These are phyloP conservation scores for Toxostoma redivivum DNA, from an alignment of 2,113 vertebrate species.

Conservation along the genomic window DNA sequence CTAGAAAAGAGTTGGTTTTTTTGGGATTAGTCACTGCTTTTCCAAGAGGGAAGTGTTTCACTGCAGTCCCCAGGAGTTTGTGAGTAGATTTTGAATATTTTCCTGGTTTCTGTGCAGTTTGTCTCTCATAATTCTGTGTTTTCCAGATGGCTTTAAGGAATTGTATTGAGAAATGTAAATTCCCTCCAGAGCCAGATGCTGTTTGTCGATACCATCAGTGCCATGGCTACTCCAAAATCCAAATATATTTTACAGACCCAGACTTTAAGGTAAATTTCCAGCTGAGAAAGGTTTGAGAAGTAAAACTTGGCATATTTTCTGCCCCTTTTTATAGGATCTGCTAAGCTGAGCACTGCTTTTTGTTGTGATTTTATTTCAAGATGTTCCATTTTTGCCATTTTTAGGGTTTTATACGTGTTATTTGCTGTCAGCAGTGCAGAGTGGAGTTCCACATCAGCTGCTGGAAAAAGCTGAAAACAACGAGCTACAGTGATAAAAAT, in stretches of 20 bases:
- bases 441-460: conserved; percentile 91
- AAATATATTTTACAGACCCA: conserved; percentile 92
- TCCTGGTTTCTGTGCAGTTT: neutral
- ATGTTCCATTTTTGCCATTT: neutral
- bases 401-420: conserved; percentile 89
- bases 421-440: conserved; percentile 85
- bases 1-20: neutral
- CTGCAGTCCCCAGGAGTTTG: neutral
- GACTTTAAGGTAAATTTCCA: conserved; percentile 87
- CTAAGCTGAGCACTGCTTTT: neutral
- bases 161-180: conserved; percentile 83
- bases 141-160: conserved; percentile 76
- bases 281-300: neutral
- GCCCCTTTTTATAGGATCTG: neutral
- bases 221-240: conserved; percentile 73
- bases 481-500: conserved; percentile 81
- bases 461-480: conserved; percentile 89
- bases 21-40: neutral
- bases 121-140: neutral
- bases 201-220: conserved; percentile 83
- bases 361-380: neutral
- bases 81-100: neutral
- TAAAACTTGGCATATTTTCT: neutral
- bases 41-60: neutral
- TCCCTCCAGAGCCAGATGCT: conserved; percentile 87